Base-by-base conservation (phyloP, 1,140 invertebrate species). In the Drosophila miranda region DNA sequence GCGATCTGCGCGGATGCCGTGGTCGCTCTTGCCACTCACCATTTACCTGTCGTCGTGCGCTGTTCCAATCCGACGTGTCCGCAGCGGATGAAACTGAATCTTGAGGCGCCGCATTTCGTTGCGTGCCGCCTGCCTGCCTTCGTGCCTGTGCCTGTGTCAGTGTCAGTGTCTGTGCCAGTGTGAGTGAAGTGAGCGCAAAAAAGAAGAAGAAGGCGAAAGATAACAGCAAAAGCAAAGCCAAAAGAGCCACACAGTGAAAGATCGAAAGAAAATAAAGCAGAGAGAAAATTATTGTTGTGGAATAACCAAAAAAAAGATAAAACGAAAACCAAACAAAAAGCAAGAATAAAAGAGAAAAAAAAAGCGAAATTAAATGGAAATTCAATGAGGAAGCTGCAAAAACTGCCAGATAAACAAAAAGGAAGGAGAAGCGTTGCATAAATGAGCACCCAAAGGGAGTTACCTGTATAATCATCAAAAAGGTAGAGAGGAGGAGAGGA, bases 191-290 rank as follows among this genome's bases (percentile, higher is more conserved):
- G 77, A 87, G 67, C 51, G 58, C 73, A 64, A 76, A 84, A 79
- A 80, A 38, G 34, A 38, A 38, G 34, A 38, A 38, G 34, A 38
- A 5, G 34, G 11, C 3, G 34, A 38, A 38, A 84, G 71, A 79
- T 86, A 84, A 86, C 73, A 75, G 34, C 61, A 52, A 38, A 59
- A 77, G 74, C 64, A 56, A 59, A 77, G 74, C 56, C 34, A 60
- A 81, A 87, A 80, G 69, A 86, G 81, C 68, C 77, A 70, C 70
- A 74, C 56, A 84, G 80, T 80, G 76, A 84, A 84, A 86, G 80
- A 84, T 78, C 73, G 52, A 82, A 73, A 77, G 82, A 80, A 84
- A 84, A 84, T 84, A 84, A 84, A 80, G 76, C 76, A 80, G 67
- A 80, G 72, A 80, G 77, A 84, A 84, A 81, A 86, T 57, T 73